phyloP scores from a whole-genome alignment of 1,140 invertebrate genomes.

The Sitodiplosis mosellana region DNA sequence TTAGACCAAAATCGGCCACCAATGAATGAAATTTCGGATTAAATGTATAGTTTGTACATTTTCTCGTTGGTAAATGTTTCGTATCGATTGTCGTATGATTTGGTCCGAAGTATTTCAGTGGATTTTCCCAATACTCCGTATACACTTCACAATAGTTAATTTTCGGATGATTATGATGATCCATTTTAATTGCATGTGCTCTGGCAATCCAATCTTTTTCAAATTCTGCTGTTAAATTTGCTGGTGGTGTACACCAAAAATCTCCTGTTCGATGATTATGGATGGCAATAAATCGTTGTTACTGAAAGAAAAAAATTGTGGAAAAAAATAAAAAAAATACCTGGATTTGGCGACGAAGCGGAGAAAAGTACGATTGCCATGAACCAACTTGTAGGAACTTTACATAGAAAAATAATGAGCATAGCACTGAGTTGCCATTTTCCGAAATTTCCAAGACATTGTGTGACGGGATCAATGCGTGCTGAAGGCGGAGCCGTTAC shows the following conservation, averaged over 20 bases:
- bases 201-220: slow-evolving; percentile 1
- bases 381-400: slow-evolving; percentile 27
- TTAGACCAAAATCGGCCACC: slow-evolving; percentile 22
- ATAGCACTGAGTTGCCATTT: slow-evolving; percentile 24
- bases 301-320: too few relatives aligned
- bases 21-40: slow-evolving; percentile 15
- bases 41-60: slow-evolving; percentile 15
- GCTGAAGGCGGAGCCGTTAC: too few relatives aligned
- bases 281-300: too few relatives aligned
- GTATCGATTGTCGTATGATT: slow-evolving; percentile 5
- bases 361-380: slow-evolving; percentile 15
- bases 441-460: slow-evolving; percentile 22
- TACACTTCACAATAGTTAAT: slow-evolving; percentile 21
- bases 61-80: background rate
- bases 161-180: slow-evolving; percentile 15
- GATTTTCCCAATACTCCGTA: slow-evolving; percentile 10
- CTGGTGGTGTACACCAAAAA: background rate
- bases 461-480: too few relatives aligned
- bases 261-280: background rate
- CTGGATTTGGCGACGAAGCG: background rate
- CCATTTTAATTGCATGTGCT: slow-evolving; percentile 9
- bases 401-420: slow-evolving; percentile 23
- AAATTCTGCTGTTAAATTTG: background rate
- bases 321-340: too few relatives aligned
- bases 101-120: slow-evolving; percentile 5